Evolutionary conservation across 2,113 vertebrate genomes (phyloP).

Genomic region (Indicator maculatus): DNA sequence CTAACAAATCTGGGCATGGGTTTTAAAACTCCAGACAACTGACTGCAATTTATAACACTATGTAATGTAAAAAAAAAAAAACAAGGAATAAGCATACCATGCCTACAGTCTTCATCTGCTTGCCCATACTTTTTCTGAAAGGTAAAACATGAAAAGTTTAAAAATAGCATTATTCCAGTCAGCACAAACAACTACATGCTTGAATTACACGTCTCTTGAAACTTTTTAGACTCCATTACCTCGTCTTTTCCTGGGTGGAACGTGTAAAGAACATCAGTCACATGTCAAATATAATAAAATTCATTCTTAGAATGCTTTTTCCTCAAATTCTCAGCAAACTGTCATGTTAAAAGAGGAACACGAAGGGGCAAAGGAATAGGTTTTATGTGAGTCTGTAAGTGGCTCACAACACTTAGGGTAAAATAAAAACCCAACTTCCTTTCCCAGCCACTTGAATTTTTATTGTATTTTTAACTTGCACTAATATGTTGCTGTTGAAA

Average conservation of each 20-base stretch:
- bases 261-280: slow-evolving; percentile 1
- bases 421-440: not conserved
- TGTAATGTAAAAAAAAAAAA: slow-evolving; percentile 29
- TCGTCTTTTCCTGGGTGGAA: not conserved
- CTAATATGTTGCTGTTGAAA: not conserved
- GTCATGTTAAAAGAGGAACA: not conserved
- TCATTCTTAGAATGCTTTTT: not conserved
- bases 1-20: not conserved
- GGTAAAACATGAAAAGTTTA: slow-evolving; percentile 67
- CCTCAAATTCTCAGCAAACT: not conserved
- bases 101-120: slow-evolving; percentile 98
- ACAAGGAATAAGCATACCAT: slow-evolving; percentile 84
- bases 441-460: not conserved
- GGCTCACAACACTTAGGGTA: not conserved
- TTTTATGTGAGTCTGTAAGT: not conserved
- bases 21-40: slow-evolving; percentile 44
- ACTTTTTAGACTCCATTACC: not conserved
- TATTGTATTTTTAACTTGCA: not conserved
- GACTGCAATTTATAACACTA: slow-evolving; percentile 32
- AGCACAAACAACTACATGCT: slow-evolving; percentile 38
- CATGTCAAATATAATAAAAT: not conserved
- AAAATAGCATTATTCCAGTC: slow-evolving; percentile 53
- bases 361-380: not conserved
- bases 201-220: not conserved
- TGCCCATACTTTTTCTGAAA: slow-evolving; percentile 98